A percentile compares a stretch with the other conserved stretches of the same genome.
These are phyloP conservation scores for Palythoa heliodiscus DNA, from an alignment of 92 coral and sea anemone species.

Conservation along the genomic window DNA sequence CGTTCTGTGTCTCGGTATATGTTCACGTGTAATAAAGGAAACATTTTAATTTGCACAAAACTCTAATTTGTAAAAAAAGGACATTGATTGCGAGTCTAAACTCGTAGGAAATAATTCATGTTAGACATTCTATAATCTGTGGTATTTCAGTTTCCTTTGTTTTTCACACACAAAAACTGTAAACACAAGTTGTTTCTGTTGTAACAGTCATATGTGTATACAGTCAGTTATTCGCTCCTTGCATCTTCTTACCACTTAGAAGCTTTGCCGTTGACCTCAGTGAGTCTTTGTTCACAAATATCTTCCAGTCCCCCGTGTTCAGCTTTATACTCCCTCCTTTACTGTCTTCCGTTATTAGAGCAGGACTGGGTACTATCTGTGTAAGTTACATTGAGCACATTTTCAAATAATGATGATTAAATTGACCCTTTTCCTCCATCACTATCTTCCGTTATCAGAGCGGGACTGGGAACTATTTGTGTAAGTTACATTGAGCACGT, in stretches of 20 bases:
- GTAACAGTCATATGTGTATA: background rate
- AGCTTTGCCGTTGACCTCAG: slow-evolving; percentile 27
- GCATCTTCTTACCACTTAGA: slow-evolving; percentile 28
- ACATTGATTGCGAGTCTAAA: no score
- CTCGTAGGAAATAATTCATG: no score
- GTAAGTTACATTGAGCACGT: background rate
- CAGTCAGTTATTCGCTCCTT: background rate
- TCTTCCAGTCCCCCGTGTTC: slow-evolving; percentile 45
- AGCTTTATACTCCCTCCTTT: slow-evolving; percentile 50
- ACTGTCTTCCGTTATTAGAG: slow-evolving; percentile 65
- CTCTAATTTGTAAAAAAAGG: no score
- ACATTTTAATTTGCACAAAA: no score
- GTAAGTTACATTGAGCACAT: background rate
- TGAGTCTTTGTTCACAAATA: slow-evolving; percentile 12
- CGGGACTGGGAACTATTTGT: slow-evolving; percentile 81
- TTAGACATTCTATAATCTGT: no score
- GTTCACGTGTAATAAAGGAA: no score
- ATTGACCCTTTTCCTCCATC: background rate
- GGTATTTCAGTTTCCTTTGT: no score
- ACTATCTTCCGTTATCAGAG: slow-evolving; percentile 65
- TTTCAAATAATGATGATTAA: background rate
- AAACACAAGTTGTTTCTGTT: background rate
- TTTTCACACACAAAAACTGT: background rate
- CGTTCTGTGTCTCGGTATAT: no score
- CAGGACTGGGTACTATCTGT: slow-evolving; percentile 82